A percentile compares a stretch with the other conserved stretches of the same genome.
phyloP scores from a whole-genome alignment of 2,797 vertebrate species.

The Limosa lapponica region DNA sequence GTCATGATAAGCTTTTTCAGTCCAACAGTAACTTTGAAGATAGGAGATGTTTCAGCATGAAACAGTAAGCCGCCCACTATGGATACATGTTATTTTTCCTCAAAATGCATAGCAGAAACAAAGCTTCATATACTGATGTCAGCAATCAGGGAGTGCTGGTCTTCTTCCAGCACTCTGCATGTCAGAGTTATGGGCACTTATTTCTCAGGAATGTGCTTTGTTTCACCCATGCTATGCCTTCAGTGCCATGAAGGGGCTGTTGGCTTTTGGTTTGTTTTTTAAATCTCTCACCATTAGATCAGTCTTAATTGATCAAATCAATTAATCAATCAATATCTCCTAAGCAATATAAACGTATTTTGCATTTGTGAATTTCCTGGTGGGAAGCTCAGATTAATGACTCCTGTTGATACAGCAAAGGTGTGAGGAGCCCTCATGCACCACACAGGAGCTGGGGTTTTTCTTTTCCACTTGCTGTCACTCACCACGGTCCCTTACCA shows the following conservation, averaged over 20 bases:
- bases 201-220: background rate
- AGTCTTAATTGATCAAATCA: background rate
- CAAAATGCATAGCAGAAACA: background rate
- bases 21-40: background rate
- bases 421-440: background rate
- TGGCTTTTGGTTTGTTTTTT: background rate
- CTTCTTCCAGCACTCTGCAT: background rate
- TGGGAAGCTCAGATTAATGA: background rate
- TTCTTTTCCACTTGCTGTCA: background rate
- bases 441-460: background rate
- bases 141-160: background rate
- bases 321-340: no score
- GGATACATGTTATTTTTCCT: background rate
- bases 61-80: background rate
- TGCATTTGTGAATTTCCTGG: background rate
- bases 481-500: background rate
- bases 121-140: background rate
- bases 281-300: background rate
- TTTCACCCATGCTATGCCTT: background rate
- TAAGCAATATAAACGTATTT: background rate
- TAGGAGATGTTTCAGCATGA: background rate
- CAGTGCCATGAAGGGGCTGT: background rate
- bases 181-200: background rate
- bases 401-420: background rate
- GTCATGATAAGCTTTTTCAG: background rate